Conservation (phyloP, 1,140 invertebrate species). For the Drosophila grimshawi region DNA sequence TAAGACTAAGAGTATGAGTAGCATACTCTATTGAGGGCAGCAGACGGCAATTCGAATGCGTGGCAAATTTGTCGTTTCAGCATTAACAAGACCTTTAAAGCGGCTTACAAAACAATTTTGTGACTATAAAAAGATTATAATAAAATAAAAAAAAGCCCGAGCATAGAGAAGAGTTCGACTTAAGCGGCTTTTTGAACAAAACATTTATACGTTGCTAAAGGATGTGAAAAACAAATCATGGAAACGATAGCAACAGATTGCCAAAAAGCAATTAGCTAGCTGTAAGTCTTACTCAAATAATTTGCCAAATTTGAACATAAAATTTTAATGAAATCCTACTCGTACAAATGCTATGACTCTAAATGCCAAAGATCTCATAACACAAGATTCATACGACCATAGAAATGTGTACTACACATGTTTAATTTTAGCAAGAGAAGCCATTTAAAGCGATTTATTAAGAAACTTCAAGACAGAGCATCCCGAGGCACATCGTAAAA, state of each 20-base stretch:
- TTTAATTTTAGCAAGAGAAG: conserved; percentile 60
- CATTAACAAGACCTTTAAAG: conserved; percentile 63
- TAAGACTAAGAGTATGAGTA: conserved; percentile 29
- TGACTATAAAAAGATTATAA: conserved; percentile 43
- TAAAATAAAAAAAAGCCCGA: conserved; percentile 31
- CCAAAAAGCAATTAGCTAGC: conserved; percentile 35
- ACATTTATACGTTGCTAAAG: conserved; percentile 1
- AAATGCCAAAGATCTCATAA: conserved; percentile 22
- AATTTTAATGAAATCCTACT: conserved; percentile 39
- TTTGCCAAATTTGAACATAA: conserved; percentile 36
- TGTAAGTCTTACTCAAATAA: background rate
- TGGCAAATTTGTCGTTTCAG: conserved; percentile 55
- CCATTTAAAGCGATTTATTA: conserved; percentile 71
- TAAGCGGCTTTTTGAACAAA: conserved; percentile 35
- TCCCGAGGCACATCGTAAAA: conserved; percentile 51
- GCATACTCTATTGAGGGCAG: conserved; percentile 1
- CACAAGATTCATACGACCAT: background rate
- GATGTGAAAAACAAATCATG: conserved; percentile 12
- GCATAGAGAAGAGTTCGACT: conserved; percentile 10
- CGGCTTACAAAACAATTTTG: conserved; percentile 67
- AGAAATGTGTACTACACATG: conserved; percentile 24
- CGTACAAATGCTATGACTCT: conserved; percentile 19
- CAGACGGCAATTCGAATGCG: conserved; percentile 20
- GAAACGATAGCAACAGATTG: background rate
- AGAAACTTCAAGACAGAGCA: conserved; percentile 29